Evolutionary conservation across 2,888 invertebrate species (phyloP).

Genomic region (Drosophila affinis): DNA sequence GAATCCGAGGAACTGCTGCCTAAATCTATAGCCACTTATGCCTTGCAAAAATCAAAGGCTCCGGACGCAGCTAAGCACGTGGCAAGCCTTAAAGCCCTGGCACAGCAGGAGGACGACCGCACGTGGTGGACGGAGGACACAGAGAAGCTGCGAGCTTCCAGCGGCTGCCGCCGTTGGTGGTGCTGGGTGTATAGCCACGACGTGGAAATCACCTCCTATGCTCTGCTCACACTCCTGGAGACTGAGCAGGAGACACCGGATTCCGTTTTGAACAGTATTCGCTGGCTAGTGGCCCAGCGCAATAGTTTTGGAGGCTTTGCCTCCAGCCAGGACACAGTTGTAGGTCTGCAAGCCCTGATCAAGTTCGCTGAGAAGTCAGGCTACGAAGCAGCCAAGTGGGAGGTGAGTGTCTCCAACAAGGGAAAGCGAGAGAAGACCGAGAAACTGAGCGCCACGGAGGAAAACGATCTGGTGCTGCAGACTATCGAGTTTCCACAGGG

Average conservation of each 20-base stretch:
- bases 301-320: conserved; percentile 89
- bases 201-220: conserved; percentile 79
- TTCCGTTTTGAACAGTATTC: conserved; percentile 85
- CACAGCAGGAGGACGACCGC: conserved; percentile 86
- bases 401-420: conserved; percentile 85
- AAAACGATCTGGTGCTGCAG: conserved; percentile 92
- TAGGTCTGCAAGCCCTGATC: conserved; percentile 89
- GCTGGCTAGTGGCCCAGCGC: conserved; percentile 90
- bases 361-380: conserved; percentile 84
- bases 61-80: conserved; percentile 85
- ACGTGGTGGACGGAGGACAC: conserved; percentile 92
- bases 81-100: conserved; percentile 85
- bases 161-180: conserved; percentile 73
- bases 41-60: conserved; percentile 90
- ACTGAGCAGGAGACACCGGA: conserved; percentile 68
- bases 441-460: conserved; percentile 88
- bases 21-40: conserved; percentile 90
- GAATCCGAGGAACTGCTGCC: conserved; percentile 89
- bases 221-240: conserved; percentile 78
- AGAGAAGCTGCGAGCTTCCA: conserved; percentile 75
- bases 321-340: conserved; percentile 91
- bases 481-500: conserved; percentile 85
- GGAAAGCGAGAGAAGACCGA: conserved; percentile 80
- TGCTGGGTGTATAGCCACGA: conserved; percentile 83
- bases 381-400: conserved; percentile 84